Evolutionary conservation across 2,888 invertebrate species (phyloP).

Genomic region (Apocheima hispidaria): DNA sequence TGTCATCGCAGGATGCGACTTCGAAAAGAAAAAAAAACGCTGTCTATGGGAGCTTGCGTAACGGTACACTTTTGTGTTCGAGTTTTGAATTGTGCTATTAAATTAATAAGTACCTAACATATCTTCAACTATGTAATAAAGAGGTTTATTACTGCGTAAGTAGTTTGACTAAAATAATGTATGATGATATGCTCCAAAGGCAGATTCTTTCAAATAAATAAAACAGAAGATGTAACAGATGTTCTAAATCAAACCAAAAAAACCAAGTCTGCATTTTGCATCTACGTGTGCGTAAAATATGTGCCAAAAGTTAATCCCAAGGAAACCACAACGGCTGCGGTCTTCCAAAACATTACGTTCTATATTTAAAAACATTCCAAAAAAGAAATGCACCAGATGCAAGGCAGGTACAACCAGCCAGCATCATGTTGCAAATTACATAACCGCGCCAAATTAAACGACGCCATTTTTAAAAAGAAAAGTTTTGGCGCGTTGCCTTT

Average conservation of each 20-base stretch:
- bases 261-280: slow-evolving; percentile 10
- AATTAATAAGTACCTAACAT: slow-evolving; percentile 19
- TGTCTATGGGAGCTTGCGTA: slow-evolving; percentile 57
- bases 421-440: slow-evolving; percentile 81
- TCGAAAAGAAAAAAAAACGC: slow-evolving; percentile 51
- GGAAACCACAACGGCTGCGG: slow-evolving; percentile 53
- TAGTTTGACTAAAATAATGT: background rate
- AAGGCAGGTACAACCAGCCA: slow-evolving; percentile 75
- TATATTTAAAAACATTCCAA: slow-evolving; percentile 70
- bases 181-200: background rate
- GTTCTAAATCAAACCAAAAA: background rate
- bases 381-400: slow-evolving; percentile 81
- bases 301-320: slow-evolving; percentile 43
- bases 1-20: slow-evolving; percentile 70
- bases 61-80: slow-evolving; percentile 53
- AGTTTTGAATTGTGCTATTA: slow-evolving; percentile 37
- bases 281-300: slow-evolving; percentile 46
- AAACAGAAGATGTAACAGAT: background rate
- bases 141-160: slow-evolving; percentile 12
- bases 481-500: slow-evolving; percentile 31
- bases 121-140: slow-evolving; percentile 20
- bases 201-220: background rate
- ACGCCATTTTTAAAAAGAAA: slow-evolving; percentile 5
- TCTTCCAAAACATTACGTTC: slow-evolving; percentile 56
- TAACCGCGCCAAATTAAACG: slow-evolving; percentile 53